Conservation (phyloP, 2,113 vertebrate genomes). For the Ptilonorhynchus violaceus region DNA sequence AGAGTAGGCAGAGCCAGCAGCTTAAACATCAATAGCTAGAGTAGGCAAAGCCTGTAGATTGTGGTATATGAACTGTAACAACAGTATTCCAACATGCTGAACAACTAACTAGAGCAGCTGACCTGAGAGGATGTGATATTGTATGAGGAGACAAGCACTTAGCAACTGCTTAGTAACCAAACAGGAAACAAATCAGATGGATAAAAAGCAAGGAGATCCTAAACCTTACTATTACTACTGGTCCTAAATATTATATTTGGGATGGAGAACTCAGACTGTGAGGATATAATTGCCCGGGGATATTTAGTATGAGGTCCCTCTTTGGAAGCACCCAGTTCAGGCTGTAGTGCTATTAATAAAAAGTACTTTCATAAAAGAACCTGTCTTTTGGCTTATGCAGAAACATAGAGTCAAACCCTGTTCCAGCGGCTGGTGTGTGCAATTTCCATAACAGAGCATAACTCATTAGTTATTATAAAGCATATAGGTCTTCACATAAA, state of each 20-base stretch:
- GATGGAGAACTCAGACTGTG: neutral
- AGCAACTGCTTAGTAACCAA: neutral
- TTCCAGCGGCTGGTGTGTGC: neutral
- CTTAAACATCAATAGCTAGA: neutral
- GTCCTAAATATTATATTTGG: neutral
- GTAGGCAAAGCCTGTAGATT: neutral
- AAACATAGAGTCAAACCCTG: neutral
- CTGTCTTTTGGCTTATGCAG: neutral
- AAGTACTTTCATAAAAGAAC: neutral
- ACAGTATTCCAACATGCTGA: neutral
- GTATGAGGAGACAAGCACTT: neutral
- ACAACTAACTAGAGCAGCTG: neutral
- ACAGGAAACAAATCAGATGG: neutral
- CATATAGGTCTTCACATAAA: neutral
- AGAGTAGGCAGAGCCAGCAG: neutral
- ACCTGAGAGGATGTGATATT: neutral
- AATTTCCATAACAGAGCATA: neutral
- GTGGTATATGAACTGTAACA: neutral
- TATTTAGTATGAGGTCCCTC: neutral
- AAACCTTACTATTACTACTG: neutral
- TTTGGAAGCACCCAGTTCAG: neutral
- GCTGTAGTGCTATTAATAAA: neutral
- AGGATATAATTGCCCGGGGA: neutral
- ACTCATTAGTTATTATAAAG: conserved; percentile 12
- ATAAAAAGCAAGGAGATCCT: neutral